A percentile compares a stretch with the other conserved stretches of the same genome.
Evolutionary conservation across 2,888 invertebrate genomes (phyloP).

Genomic region (Megalurothrips usitatus): DNA sequence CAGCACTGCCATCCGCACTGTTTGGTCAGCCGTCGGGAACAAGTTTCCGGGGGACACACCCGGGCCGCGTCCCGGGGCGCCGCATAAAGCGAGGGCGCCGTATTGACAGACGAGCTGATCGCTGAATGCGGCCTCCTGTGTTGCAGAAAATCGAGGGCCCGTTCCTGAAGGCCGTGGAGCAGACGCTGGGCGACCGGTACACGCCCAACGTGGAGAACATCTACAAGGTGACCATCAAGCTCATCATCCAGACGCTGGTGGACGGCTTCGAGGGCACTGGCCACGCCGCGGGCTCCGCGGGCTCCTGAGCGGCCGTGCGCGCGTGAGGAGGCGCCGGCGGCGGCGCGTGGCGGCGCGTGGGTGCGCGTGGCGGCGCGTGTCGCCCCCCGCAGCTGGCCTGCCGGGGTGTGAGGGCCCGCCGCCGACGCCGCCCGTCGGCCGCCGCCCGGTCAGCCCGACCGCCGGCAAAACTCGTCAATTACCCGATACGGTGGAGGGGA

Average conservation of each 20-base stretch:
- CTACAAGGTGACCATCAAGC: constrained; percentile 81
- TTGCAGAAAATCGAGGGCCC: constrained; percentile 85
- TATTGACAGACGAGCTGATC: no score
- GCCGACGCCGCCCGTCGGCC: neutral
- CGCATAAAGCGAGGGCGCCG: no score
- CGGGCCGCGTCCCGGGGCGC: no score
- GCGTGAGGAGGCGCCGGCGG: neutral
- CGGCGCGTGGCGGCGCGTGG: neutral
- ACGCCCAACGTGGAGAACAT: constrained; percentile 85
- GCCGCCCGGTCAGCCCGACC: neutral
- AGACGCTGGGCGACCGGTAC: constrained; percentile 81
- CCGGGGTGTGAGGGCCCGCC: neutral
- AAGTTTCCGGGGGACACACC: no score
- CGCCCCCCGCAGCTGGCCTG: neutral
- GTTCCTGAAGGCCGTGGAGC: constrained; percentile 78
- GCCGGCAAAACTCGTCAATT: neutral
- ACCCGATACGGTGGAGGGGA: neutral
- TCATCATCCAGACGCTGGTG: constrained; percentile 78
- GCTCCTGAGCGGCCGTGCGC: neutral
- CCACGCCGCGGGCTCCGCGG: constrained; percentile 2
- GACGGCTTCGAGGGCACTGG: constrained; percentile 61
- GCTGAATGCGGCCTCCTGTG: constrained; percentile 37
- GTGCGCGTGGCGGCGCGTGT: neutral
- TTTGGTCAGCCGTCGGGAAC: no score
- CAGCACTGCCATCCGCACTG: neutral